Base-by-base conservation (phyloP, 2,888 invertebrate genomes). In the Apoda limacodes region DNA sequence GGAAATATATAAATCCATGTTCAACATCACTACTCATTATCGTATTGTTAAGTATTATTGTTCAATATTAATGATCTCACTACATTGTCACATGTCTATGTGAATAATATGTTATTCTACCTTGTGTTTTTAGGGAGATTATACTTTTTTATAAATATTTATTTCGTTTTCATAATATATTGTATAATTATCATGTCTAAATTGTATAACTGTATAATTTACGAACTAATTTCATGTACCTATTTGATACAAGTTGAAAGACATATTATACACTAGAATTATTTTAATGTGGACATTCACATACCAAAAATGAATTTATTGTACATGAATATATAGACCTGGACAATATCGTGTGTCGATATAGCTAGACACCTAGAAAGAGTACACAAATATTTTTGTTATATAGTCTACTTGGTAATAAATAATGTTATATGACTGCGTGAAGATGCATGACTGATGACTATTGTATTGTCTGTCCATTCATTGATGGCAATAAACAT, bases 61-160 rank as follows among this genome's bases (percentile, higher is more conserved):
- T 66, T 69, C 68, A 72, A 67, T 70, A 64, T 63, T 62, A 64
- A 67, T 78, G 78, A 80, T 80, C 78, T 80, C 78, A 80, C 68
- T 68, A 60, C 64, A 60, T 64, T 70, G 72, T 78, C 74, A 71
- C 74, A 71, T 62, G 52, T 55, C 54, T 59, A 55, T 50, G 55
- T 48, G 45, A 49, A 61, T 64, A 60, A 64, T 60, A 57, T 66
- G 64, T 67, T 62, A 61, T 54, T 50, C 38, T 28, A n/a, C n/a
- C n/a, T n/a, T n/a, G n/a, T n/a, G n/a, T n/a, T n/a, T n/a, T n/a
- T n/a, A n/a, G n/a, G n/a, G n/a, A n/a, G n/a, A n/a, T n/a, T n/a
- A n/a, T n/a, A n/a, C n/a, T n/a, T n/a, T n/a, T n/a, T n/a, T n/a
- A n/a, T n/a, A n/a, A n/a, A n/a, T n/a, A n/a, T n/a, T n/a, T n/a